Evolutionary conservation across 2,113 vertebrate species (phyloP), one percentile per base, ranked within the genome.

Genomic region (Chlamydotis undulata): DNA sequence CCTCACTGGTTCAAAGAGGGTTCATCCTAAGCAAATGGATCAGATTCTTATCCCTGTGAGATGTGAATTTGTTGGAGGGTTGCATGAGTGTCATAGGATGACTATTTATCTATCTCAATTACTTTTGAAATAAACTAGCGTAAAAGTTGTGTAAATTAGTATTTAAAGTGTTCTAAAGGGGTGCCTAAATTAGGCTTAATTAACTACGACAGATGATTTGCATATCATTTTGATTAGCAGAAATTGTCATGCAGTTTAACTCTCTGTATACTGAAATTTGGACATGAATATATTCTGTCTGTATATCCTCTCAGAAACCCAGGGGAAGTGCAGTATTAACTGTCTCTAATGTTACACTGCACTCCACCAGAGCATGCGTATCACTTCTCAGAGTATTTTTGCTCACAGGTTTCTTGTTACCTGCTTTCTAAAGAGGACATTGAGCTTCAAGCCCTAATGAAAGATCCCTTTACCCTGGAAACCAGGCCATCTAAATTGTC

Each of bases 381-480:
- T 77, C 70, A 64, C 43, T 85, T 96, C 77, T 70, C 19, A 1
- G 56, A 63, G 37, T 49, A 43, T 41, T 87, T 93, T 81, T 80
- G 9, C 80, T 97, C 76, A 59, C 53, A 61, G 22, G 64, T 80
- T 94, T 96, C 60, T 89, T 65, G 16, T 93, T 96, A 87, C 57
- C 45, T 41, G 31, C 22, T 75, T 89, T 93, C 74, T 90, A 5
- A 77, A 77, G 41, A 75, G 18, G 12, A 45, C 28, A 47, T 25
- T 83, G 75, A 82, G 47, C 50, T 74, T 91, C 37, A 81, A 80
- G 35, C 14, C 33, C 67, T 57, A 73, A 78, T 86, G 65, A 91
- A 81, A 92, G 67, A 56, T 70, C n/a, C 31, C 83, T 71, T 92
- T 74, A 52, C 47, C 16, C 39, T 75, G 60, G 33, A 87, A 94